These are phyloP conservation scores for Chloroclystis v-ata DNA, from an alignment of 2,888 invertebrate genomes.

Conservation along the genomic window DNA sequence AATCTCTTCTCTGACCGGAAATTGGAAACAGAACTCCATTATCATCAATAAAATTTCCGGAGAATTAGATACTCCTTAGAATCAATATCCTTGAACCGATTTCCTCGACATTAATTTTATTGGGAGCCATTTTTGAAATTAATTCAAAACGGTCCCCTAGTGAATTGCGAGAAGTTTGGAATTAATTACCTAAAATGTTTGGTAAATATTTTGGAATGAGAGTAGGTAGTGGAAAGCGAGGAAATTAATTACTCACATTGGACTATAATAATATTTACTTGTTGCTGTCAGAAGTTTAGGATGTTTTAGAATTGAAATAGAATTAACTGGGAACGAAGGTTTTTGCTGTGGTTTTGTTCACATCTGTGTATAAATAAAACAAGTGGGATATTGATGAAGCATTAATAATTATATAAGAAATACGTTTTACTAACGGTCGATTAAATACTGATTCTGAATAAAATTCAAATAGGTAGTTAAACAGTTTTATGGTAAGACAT, in stretches of 20 bases:
- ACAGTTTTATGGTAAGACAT: too few relatives aligned
- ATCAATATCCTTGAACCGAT: conserved; percentile 44
- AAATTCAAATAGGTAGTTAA: too few relatives aligned
- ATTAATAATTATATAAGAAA: too few relatives aligned
- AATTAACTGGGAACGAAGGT: too few relatives aligned
- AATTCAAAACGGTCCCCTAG: conserved; percentile 17
- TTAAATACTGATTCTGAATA: too few relatives aligned
- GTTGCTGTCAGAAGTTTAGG: background rate
- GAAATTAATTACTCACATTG: conserved; percentile 9
- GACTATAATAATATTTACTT: conserved; percentile 1
- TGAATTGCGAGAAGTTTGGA: conserved; percentile 20
- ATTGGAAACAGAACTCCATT: conserved; percentile 60
- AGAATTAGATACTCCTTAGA: conserved; percentile 30
- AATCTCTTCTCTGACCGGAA: conserved; percentile 53
- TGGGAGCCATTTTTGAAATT: conserved; percentile 20
- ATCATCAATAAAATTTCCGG: conserved; percentile 48
- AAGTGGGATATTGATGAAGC: background rate
- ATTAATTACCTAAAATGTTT: conserved; percentile 24
- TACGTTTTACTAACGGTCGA: too few relatives aligned
- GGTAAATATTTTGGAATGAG: conserved; percentile 20
- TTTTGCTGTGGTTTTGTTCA: too few relatives aligned
- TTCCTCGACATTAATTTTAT: conserved; percentile 27
- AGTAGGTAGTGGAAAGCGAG: conserved; percentile 18
- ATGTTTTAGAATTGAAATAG: background rate
- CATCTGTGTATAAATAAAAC: background rate